phyloP scores from a whole-genome alignment of 2,888 invertebrate species.

The Diloba caeruleocephala region DNA sequence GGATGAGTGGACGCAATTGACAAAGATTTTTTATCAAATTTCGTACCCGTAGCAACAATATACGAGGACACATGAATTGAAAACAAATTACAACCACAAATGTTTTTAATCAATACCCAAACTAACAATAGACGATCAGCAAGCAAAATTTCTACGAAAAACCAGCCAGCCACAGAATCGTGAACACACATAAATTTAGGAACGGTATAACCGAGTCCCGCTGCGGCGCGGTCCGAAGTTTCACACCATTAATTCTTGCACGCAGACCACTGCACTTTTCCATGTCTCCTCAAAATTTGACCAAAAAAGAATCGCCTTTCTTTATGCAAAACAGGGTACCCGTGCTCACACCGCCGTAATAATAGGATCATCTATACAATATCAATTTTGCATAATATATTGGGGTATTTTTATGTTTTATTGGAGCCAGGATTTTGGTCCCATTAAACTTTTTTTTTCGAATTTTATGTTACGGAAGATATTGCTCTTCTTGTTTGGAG shows the following conservation, averaged over 20 bases:
- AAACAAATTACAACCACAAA: neutral
- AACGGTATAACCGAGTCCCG: constrained; percentile 60
- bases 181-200: constrained; percentile 80
- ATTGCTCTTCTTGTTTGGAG: constrained; percentile 71
- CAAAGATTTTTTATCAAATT: too few species aligned
- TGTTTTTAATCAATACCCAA: constrained; percentile 49
- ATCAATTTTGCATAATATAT: constrained; percentile 80
- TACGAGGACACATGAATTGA: too few species aligned
- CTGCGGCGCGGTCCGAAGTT: constrained; percentile 66
- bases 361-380: constrained; percentile 82
- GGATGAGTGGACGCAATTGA: too few species aligned
- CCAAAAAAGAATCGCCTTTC: constrained; percentile 73
- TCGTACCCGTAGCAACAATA: too few species aligned
- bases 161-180: constrained; percentile 56
- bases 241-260: constrained; percentile 86
- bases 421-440: constrained; percentile 80
- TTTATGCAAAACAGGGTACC: constrained; percentile 78
- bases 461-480: constrained; percentile 87
- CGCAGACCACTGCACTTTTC: constrained; percentile 83
- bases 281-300: constrained; percentile 55
- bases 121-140: constrained; percentile 42
- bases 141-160: constrained; percentile 45
- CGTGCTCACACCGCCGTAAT: constrained; percentile 73
- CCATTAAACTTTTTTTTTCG: constrained; percentile 84
- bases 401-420: constrained; percentile 83